Percentiles rank a stretch among this genome's conserved stretches.
These are phyloP conservation scores for Myathropa florea DNA, from an alignment of 2,888 invertebrate species.

Conservation along the genomic window DNA sequence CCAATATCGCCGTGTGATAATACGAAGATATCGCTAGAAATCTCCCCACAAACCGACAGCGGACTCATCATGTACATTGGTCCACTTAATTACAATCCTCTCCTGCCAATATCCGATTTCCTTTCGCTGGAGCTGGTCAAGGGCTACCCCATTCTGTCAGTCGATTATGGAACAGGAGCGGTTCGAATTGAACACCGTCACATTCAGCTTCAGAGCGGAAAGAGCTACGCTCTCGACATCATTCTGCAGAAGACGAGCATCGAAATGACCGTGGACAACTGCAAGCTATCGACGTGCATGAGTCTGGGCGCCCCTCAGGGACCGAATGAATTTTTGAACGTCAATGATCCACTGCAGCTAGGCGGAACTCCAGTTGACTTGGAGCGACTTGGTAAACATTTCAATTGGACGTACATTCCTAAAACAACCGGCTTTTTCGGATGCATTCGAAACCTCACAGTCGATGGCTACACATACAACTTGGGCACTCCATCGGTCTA, in stretches of 20 bases:
- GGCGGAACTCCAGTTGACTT: constrained; percentile 88
- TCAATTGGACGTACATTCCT: constrained; percentile 87
- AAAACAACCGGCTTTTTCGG: constrained; percentile 89
- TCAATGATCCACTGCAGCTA: constrained; percentile 94
- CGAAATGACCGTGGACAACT: constrained; percentile 90
- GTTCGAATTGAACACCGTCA: constrained; percentile 86
- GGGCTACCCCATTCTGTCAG: constrained; percentile 90
- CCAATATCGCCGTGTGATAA: constrained; percentile 93
- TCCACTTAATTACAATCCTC: constrained; percentile 86
- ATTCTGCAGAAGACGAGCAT: constrained; percentile 85
- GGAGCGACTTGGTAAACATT: constrained; percentile 83
- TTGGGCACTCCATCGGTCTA: constrained; percentile 90
- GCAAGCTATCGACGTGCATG: constrained; percentile 86
- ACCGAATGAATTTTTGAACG: constrained; percentile 87
- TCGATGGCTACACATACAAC: constrained; percentile 93
- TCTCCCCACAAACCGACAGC: constrained; percentile 88
- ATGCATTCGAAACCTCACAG: constrained; percentile 94
- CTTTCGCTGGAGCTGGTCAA: constrained; percentile 92
- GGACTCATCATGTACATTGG: constrained; percentile 96
- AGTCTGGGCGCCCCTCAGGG: constrained; percentile 87
- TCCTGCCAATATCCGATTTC: constrained; percentile 89
- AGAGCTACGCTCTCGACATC: constrained; percentile 93
- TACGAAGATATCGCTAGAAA: constrained; percentile 89
- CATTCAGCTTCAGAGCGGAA: constrained; percentile 90
- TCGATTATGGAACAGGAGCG: constrained; percentile 94